Percentiles rank a stretch among this genome's conserved stretches.
phyloP scores from a whole-genome alignment of 2,113 vertebrate species.

The Terrapene triunguis region DNA sequence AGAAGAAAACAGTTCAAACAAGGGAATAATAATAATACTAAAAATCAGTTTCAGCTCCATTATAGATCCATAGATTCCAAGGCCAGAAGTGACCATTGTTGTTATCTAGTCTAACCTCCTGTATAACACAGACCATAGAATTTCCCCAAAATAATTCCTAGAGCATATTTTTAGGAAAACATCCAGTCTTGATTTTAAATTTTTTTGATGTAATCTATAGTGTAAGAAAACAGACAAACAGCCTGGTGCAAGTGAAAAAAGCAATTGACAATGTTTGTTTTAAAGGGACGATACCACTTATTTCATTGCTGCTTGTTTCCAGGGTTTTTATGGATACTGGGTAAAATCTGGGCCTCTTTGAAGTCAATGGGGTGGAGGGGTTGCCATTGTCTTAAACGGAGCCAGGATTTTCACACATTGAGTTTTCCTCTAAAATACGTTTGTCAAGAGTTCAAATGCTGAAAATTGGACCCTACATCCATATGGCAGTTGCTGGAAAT shows the following conservation, averaged over 20 bases:
- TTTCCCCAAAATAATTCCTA: not conserved
- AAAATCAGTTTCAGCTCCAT: conserved; percentile 18
- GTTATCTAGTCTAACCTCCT: not conserved
- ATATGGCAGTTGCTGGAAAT: conserved; percentile 14
- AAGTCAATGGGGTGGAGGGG: not conserved
- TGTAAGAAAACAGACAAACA: not conserved
- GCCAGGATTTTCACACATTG: not conserved
- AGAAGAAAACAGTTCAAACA: conserved; percentile 37
- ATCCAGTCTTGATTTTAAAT: not conserved
- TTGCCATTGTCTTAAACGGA: conserved; percentile 29
- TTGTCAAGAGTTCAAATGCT: not conserved
- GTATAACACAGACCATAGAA: not conserved
- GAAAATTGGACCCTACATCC: conserved; percentile 1
- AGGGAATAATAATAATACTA: conserved; percentile 51
- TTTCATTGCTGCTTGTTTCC: not conserved
- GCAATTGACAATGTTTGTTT: not conserved
- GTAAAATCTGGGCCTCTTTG: not conserved
- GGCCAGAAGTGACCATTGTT: not conserved
- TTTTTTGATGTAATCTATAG: not conserved
- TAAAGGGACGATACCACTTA: not conserved
- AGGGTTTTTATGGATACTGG: not conserved
- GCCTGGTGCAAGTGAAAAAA: not conserved
- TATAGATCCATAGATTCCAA: not conserved
- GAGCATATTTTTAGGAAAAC: not conserved
- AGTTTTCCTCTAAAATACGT: conserved; percentile 11